Conservation (phyloP, 2,113 vertebrate genomes). For the Sarotherodon lohbergeri region DNA sequence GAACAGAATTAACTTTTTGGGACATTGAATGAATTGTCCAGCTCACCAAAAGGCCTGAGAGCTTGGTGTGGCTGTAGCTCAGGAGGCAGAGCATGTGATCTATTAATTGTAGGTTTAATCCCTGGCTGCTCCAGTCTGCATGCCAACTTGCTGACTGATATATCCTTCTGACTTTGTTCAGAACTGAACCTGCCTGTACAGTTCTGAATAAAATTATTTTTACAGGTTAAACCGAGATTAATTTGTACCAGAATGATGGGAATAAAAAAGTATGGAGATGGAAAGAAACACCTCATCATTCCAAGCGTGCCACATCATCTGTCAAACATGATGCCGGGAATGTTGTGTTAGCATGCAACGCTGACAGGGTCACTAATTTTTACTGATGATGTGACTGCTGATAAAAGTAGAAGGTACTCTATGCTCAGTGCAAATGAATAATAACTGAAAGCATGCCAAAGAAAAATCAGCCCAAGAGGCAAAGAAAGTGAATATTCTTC, state of each 20-base stretch:
- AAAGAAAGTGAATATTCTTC: not conserved
- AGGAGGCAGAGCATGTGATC: not conserved
- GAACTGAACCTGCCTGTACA: too few relatives aligned
- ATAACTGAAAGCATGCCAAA: not conserved
- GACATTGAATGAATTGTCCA: not conserved
- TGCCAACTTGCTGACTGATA: not conserved
- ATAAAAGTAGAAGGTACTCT: not conserved
- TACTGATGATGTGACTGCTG: not conserved
- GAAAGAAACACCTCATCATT: not conserved
- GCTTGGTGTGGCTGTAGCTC: not conserved
- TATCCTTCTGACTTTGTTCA: not conserved
- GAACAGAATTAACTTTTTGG: not conserved
- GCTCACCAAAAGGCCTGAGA: not conserved
- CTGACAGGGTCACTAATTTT: not conserved
- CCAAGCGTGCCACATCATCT: not conserved
- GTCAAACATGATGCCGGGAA: not conserved
- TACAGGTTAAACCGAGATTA: not conserved
- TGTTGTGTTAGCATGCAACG: not conserved
- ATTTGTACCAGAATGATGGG: not conserved
- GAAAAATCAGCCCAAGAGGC: not conserved
- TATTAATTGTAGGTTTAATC: not conserved
- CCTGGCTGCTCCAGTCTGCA: not conserved
- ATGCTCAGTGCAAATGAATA: not conserved
- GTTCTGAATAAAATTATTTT: not conserved
- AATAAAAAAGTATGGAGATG: accelerated